These are phyloP conservation scores for Etheostoma spectabile DNA, from an alignment of 2,113 vertebrate species.

Conservation along the genomic window DNA sequence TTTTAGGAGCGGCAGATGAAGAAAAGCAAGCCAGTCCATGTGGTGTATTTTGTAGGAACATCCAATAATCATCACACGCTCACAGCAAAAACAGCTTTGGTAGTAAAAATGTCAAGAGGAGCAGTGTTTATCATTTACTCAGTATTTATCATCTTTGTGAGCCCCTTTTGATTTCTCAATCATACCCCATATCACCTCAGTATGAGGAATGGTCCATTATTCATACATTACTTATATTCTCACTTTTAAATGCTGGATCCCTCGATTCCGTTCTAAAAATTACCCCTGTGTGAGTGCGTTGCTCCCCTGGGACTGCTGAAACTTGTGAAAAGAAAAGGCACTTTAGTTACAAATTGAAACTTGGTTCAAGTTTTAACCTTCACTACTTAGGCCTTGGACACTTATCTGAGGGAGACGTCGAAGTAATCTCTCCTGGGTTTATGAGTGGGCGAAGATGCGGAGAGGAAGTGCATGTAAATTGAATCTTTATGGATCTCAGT, in stretches of 20 bases:
- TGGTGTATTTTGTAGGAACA: neutral
- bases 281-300: neutral
- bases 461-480: conserved; percentile 2
- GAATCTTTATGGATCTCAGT: conserved; percentile 4
- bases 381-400: neutral
- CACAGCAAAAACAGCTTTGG: neutral
- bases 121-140: conserved; percentile 12
- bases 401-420: neutral
- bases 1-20: neutral
- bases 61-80: too few species aligned
- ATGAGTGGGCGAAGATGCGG: neutral
- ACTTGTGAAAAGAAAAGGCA: neutral
- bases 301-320: neutral
- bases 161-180: conserved; percentile 21
- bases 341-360: neutral
- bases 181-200: neutral
- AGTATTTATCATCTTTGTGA: conserved; percentile 21
- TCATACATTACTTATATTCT: conserved; percentile 2
- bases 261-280: neutral
- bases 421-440: neutral
- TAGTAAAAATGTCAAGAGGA: neutral
- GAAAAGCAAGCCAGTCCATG: neutral
- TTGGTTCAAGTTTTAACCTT: neutral
- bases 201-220: neutral
- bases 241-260: conserved; percentile 11